Evolutionary conservation across 2,888 invertebrate species (phyloP).

Genomic region (Caenorhabditis afra): DNA sequence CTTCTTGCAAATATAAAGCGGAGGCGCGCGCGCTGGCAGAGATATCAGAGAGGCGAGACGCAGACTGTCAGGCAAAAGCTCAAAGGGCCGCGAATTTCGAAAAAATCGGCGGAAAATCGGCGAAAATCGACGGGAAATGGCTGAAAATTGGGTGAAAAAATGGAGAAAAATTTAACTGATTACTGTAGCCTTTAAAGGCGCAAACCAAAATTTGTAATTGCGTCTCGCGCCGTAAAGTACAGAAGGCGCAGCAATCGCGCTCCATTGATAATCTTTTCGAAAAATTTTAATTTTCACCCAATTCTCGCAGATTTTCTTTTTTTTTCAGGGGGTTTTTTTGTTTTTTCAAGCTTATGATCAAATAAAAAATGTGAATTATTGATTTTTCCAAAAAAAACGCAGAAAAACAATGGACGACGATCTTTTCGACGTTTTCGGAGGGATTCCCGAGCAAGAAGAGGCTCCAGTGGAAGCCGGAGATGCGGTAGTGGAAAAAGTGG

Average conservation of each 20-base stretch:
- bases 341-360: neutral
- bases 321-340: neutral
- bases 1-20: constrained; percentile 44
- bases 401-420: constrained; percentile 1
- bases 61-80: constrained; percentile 32
- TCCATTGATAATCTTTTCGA: constrained; percentile 18
- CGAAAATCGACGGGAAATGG: neutral
- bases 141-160: neutral
- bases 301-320: neutral
- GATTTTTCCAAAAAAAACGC: too few relatives aligned
- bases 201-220: neutral
- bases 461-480: neutral
- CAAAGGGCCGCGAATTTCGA: constrained; percentile 15
- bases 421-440: constrained; percentile 14
- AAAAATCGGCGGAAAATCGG: constrained; percentile 1
- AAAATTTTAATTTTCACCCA: neutral
- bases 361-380: too few relatives aligned
- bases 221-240: constrained; percentile 10
- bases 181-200: constrained; percentile 35
- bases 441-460: neutral
- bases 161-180: neutral
- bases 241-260: constrained; percentile 16
- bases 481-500: constrained; percentile 30
- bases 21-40: constrained; percentile 7
- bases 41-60: constrained; percentile 18